Conservation (phyloP, 2,113 vertebrate species). For the Gallinago undulata region DNA sequence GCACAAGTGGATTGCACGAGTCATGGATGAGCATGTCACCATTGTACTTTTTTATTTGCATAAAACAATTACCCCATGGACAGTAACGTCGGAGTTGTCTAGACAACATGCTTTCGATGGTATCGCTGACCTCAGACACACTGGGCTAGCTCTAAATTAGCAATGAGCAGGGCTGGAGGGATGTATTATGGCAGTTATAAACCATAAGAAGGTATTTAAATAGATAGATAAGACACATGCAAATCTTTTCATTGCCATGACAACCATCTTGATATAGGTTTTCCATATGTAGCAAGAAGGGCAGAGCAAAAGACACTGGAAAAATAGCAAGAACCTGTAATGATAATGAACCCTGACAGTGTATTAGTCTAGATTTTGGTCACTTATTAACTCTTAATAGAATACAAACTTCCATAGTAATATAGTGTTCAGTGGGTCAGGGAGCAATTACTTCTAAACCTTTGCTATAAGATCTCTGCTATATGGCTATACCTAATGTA, state of each 20-base stretch:
- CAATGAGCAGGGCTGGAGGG: constrained; percentile 87
- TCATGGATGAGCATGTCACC: constrained; percentile 76
- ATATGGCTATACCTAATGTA: constrained; percentile 50
- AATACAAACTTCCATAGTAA: constrained; percentile 74
- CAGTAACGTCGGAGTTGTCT: constrained; percentile 87
- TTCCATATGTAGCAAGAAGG: constrained; percentile 88
- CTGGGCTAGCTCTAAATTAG: constrained; percentile 93
- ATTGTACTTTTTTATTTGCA: constrained; percentile 84
- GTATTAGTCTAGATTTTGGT: constrained; percentile 82
- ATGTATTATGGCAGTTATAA: constrained; percentile 89
- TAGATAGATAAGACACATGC: constrained; percentile 94
- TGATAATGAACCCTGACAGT: constrained; percentile 83
- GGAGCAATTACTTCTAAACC: constrained; percentile 68
- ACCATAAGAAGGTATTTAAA: constrained; percentile 96
- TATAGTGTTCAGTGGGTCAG: constrained; percentile 63
- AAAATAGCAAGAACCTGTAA: constrained; percentile 79
- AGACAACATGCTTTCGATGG: constrained; percentile 88
- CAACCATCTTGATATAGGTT: constrained; percentile 92
- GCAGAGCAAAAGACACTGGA: constrained; percentile 79
- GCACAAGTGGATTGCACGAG: constrained; percentile 71
- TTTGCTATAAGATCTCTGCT: constrained; percentile 55
- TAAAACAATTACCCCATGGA: constrained; percentile 88
- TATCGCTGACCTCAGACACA: constrained; percentile 87
- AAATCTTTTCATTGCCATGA: constrained; percentile 91
- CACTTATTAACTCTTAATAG: constrained; percentile 86